These are phyloP conservation scores for Nomada fabriciana DNA, from an alignment of 2,888 invertebrate species.

Conservation along the genomic window DNA sequence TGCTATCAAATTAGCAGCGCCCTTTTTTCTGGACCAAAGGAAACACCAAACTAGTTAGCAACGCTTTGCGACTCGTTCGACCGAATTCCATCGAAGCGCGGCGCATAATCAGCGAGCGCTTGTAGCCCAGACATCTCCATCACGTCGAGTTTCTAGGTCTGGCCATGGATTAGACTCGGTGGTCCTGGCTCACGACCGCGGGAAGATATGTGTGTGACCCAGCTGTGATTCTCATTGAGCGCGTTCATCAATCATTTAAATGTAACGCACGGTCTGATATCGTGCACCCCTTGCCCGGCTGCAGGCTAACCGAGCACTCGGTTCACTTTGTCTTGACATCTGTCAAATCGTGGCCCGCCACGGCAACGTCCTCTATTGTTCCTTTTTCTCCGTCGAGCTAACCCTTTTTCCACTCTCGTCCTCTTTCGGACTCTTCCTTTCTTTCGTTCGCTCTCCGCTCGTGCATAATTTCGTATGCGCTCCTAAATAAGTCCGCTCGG, in stretches of 20 bases:
- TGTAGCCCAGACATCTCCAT: slow-evolving; percentile 51
- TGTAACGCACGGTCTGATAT: slow-evolving; percentile 76
- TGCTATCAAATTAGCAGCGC: no score
- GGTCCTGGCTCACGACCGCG: slow-evolving; percentile 65
- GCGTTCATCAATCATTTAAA: slow-evolving; percentile 83
- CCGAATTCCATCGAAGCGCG: slow-evolving; percentile 7
- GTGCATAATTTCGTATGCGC: slow-evolving; percentile 72
- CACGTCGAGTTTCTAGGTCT: slow-evolving; percentile 47
- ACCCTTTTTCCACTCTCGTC: not conserved
- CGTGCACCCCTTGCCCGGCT: slow-evolving; percentile 70
- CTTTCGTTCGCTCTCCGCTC: slow-evolving; percentile 16
- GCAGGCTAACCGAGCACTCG: slow-evolving; percentile 61
- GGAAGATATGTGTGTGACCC: slow-evolving; percentile 74
- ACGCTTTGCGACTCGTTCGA: not conserved
- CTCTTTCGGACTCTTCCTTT: not conserved
- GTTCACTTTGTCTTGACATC: slow-evolving; percentile 82
- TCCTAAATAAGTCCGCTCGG: slow-evolving; percentile 71
- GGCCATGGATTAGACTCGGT: slow-evolving; percentile 69
- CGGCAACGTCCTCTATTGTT: slow-evolving; percentile 58
- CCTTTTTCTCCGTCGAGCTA: slow-evolving; percentile 57
- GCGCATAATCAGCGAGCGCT: slow-evolving; percentile 46
- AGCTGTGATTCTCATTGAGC: slow-evolving; percentile 82
- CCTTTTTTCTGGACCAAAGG: no score
- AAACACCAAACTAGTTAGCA: no score
- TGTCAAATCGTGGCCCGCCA: slow-evolving; percentile 75